Percentiles rank a stretch among this genome's conserved stretches.
Conservation (phyloP, 2,888 invertebrate species). For the Hydropsyche betteni region DNA sequence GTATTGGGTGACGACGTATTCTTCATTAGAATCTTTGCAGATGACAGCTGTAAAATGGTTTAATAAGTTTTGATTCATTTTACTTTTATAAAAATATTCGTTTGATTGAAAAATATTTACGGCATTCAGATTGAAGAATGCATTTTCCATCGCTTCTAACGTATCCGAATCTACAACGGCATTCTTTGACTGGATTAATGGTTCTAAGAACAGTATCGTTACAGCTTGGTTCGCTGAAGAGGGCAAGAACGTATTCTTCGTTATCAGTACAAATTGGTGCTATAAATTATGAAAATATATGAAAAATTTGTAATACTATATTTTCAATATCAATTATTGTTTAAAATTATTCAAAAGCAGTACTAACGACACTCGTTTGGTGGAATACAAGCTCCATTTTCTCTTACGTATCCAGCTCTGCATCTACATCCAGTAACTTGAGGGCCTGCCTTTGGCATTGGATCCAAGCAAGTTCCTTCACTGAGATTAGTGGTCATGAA, state of each 20-base stretch:
- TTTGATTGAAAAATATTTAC: neutral
- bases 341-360: neutral
- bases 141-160: conserved; percentile 27
- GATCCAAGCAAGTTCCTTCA: neutral
- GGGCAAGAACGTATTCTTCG: conserved; percentile 26
- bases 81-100: neutral
- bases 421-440: conserved; percentile 16
- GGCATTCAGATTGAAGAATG: conserved; percentile 7
- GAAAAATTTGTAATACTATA: neutral
- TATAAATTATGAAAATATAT: neutral
- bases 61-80: neutral
- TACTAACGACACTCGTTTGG: conserved; percentile 12
- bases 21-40: conserved; percentile 25
- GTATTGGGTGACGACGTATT: neutral
- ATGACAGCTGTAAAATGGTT: conserved; percentile 16
- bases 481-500: neutral
- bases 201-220: neutral
- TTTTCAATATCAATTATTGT: too few species aligned
- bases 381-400: conserved; percentile 15
- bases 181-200: neutral
- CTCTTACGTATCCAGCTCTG: conserved; percentile 17
- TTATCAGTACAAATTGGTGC: conserved; percentile 15
- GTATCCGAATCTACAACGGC: conserved; percentile 25
- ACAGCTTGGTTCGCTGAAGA: conserved; percentile 16
- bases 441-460: neutral